phyloP scores from a whole-genome alignment of 2,797 vertebrate genomes.

The Enteromius afrohamiltoni region DNA sequence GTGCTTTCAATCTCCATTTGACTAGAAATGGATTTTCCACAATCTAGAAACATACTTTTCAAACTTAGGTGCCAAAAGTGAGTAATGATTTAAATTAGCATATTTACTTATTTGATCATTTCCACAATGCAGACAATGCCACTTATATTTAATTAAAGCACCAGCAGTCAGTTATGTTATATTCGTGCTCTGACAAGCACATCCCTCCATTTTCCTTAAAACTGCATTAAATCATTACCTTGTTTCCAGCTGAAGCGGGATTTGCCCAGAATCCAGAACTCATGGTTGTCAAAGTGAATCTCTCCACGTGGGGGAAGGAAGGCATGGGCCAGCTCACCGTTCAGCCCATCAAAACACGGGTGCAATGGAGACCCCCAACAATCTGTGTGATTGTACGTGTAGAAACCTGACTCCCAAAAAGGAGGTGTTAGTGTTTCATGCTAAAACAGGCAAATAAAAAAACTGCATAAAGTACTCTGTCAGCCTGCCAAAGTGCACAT shows the following conservation, averaged over 20 bases:
- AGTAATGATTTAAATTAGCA: neutral
- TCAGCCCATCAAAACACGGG: slow-evolving; percentile 85
- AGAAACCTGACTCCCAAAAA: slow-evolving; percentile 76
- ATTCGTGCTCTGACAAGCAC: neutral
- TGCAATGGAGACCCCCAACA: slow-evolving; percentile 83
- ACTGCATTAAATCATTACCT: slow-evolving; percentile 67
- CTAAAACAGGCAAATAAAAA: neutral
- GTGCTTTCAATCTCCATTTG: neutral
- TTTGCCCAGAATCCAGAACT: slow-evolving; percentile 86
- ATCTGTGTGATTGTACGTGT: slow-evolving; percentile 84
- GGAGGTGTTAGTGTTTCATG: neutral
- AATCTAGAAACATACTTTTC: neutral
- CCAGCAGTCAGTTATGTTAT: neutral
- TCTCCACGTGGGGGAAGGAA: slow-evolving; percentile 84
- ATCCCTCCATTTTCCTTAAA: neutral
- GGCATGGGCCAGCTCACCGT: slow-evolving; percentile 84
- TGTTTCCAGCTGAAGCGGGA: slow-evolving; percentile 88
- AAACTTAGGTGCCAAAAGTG: neutral
- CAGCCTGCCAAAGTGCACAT: slow-evolving; percentile 16
- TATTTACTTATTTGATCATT: neutral
- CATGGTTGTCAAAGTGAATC: slow-evolving; percentile 87
- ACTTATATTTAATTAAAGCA: neutral
- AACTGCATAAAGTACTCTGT: neutral
- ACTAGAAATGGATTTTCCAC: neutral
- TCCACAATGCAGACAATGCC: neutral